Percentiles rank a stretch among this genome's conserved stretches.
Conservation (phyloP, 2,113 vertebrate species). For the Perca fluviatilis region DNA sequence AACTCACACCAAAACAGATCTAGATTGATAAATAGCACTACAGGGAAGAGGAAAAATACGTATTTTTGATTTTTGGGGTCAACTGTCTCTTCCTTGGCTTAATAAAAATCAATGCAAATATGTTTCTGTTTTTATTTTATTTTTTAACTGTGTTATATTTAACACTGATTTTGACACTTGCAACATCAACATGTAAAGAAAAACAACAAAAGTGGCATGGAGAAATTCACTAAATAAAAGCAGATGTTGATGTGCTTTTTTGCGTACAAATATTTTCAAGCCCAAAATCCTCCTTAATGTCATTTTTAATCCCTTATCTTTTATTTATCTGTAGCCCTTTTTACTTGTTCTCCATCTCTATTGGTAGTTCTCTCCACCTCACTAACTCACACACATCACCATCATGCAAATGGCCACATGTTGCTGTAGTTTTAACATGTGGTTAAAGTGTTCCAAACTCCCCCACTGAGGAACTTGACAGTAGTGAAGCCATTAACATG, state of each 20-base stretch:
- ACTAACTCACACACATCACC: conserved; percentile 1
- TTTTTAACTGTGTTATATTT: too few species aligned
- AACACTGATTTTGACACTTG: too few species aligned
- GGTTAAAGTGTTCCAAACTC: conserved; percentile 34
- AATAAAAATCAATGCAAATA: too few species aligned
- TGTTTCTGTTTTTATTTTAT: too few species aligned
- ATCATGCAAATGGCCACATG: conserved; percentile 35
- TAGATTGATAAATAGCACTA: too few species aligned
- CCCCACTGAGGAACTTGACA: conserved; percentile 34
- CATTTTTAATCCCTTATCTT: background rate
- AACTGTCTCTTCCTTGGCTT: too few species aligned
- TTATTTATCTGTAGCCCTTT: background rate
- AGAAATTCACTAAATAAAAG: conserved; percentile 23
- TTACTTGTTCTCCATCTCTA: conserved; percentile 5
- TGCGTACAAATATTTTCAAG: background rate
- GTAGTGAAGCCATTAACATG: conserved; percentile 55
- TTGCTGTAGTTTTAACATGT: conserved; percentile 41
- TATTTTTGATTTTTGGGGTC: too few species aligned
- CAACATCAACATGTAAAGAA: too few species aligned
- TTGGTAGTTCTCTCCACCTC: background rate
- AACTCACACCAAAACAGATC: too few species aligned
- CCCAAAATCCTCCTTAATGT: conserved; percentile 6
- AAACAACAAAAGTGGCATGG: background rate
- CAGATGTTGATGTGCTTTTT: conserved; percentile 21
- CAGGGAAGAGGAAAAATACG: too few species aligned